A percentile compares a stretch with the other conserved stretches of the same genome.
Conservation (phyloP, 2,797 vertebrate species). For the Coreius guichenoti region DNA sequence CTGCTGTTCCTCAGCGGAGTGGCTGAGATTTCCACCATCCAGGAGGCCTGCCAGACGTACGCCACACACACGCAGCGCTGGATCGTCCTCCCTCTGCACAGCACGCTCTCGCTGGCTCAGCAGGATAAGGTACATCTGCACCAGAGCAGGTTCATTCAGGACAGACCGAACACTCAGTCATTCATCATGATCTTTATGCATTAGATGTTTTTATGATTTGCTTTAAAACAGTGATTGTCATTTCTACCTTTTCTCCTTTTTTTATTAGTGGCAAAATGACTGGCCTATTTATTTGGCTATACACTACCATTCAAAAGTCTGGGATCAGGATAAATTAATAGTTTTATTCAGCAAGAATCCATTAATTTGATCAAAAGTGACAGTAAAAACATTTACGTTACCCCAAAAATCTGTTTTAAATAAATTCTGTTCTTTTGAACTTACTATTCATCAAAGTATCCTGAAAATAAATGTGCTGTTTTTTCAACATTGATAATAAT, state of each 20-base stretch:
- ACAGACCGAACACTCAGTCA: background rate
- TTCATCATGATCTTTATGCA: background rate
- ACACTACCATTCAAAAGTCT: background rate
- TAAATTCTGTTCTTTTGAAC: background rate
- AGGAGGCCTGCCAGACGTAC: constrained; percentile 86
- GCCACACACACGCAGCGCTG: constrained; percentile 85
- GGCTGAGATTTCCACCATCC: constrained; percentile 86
- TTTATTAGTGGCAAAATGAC: background rate
- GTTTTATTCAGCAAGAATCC: background rate
- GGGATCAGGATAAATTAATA: background rate
- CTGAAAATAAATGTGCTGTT: background rate
- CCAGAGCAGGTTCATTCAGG: background rate
- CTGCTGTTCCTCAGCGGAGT: constrained; percentile 92
- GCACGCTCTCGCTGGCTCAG: constrained; percentile 86
- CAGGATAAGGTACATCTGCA: constrained; percentile 86
- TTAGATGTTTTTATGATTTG: background rate
- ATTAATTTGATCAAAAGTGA: background rate
- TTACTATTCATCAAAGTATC: background rate
- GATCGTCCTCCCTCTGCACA: constrained; percentile 90
- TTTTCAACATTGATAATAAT: background rate
- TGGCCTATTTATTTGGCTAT: background rate
- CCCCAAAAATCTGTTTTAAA: background rate
- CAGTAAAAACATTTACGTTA: background rate
- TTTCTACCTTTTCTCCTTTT: background rate
- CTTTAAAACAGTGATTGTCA: background rate